Evolutionary conservation across 2,888 invertebrate species (phyloP).

Genomic region (Deroplatys truncata): DNA sequence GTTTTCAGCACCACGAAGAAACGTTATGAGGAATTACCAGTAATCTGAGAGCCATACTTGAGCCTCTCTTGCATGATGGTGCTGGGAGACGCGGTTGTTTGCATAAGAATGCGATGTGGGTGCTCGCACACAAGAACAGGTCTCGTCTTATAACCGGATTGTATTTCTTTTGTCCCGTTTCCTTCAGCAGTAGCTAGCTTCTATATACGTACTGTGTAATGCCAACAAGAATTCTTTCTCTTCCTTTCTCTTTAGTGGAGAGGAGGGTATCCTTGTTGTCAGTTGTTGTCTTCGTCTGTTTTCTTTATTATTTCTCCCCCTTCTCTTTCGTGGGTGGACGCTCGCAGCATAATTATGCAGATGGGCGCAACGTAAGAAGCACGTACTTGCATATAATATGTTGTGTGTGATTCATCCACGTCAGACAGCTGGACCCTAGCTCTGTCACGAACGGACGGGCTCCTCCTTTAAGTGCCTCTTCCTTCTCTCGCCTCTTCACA

Average conservation of each 20-base stretch:
- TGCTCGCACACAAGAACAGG: neutral
- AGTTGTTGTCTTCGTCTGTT: neutral
- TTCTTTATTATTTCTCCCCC: neutral
- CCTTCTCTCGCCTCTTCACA: neutral
- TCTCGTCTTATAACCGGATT: constrained; percentile 2
- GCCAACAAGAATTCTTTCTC: neutral
- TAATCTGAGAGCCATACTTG: neutral
- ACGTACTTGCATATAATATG: neutral
- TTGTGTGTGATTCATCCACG: neutral
- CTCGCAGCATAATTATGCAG: constrained; percentile 7
- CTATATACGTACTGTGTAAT: neutral
- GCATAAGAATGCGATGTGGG: constrained; percentile 20
- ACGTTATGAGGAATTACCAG: neutral
- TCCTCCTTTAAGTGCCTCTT: neutral
- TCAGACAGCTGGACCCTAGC: neutral
- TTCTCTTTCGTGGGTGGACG: constrained; percentile 1
- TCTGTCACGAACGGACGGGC: neutral
- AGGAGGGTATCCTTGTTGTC: neutral
- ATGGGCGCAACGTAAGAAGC: neutral
- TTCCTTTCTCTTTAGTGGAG: neutral
- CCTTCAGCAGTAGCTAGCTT: neutral
- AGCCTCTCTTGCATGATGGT: neutral
- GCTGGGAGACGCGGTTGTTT: neutral
- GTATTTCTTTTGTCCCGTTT: constrained; percentile 8
- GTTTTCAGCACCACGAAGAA: neutral